A percentile compares a stretch with the other conserved stretches of the same genome.
These are phyloP conservation scores for Alethe diademata DNA, from an alignment of 2,113 vertebrate species.

Conservation along the genomic window DNA sequence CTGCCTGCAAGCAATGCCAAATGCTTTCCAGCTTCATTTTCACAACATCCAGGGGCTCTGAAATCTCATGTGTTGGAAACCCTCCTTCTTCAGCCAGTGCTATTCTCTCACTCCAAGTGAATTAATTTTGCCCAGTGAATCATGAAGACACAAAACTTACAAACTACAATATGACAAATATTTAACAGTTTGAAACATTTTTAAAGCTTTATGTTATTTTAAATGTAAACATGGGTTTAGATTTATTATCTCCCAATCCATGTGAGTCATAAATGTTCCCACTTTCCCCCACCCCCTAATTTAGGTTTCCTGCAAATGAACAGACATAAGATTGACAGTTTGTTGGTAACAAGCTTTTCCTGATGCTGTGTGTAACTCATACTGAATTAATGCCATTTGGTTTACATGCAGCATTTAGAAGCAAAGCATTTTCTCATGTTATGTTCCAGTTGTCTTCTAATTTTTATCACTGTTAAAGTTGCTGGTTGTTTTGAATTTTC, in stretches of 20 bases:
- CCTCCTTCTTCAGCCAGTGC: background rate
- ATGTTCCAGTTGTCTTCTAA: background rate
- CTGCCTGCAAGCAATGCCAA: background rate
- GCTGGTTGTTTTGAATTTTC: background rate
- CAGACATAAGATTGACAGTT: background rate
- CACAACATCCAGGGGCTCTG: background rate
- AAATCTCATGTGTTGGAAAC: background rate
- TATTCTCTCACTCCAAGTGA: background rate
- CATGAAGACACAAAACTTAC: background rate
- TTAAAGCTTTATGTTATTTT: background rate
- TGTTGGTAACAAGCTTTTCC: background rate
- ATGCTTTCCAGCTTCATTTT: background rate
- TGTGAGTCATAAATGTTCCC: background rate
- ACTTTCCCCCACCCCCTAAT: background rate
- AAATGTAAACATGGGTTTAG: background rate
- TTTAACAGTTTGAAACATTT: background rate
- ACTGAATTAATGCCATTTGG: slow-evolving; percentile 3
- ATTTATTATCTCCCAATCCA: background rate
- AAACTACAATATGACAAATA: background rate
- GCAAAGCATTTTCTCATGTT: background rate
- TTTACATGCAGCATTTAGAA: slow-evolving; percentile 14
- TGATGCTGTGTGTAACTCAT: background rate
- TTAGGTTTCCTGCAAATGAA: background rate
- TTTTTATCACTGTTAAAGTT: background rate
- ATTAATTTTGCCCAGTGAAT: background rate